A percentile compares a stretch with the other conserved stretches of the same genome.
Evolutionary conservation across 2,113 vertebrate species (phyloP).

Genomic region (Amazona vittata): DNA sequence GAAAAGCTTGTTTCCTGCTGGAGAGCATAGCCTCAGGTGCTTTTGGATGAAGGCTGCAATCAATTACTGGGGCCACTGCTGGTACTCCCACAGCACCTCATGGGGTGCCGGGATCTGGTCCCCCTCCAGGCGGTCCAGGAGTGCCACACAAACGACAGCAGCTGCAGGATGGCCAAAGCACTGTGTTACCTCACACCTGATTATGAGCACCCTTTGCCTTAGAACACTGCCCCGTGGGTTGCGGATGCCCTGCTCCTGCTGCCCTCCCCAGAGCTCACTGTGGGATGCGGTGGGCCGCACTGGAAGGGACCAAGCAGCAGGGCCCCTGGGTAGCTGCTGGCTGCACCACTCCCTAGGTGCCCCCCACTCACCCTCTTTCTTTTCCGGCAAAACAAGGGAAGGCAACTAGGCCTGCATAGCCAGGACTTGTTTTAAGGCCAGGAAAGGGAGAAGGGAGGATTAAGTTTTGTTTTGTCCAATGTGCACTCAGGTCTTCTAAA

Average conservation of each 20-base stretch:
- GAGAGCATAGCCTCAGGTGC: conserved; percentile 58
- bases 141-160: conserved; percentile 84
- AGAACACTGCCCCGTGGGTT: rapidly evolving
- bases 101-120: conserved; percentile 85
- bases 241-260: neutral
- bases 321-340: neutral
- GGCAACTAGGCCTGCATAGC: rapidly evolving
- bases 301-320: rapidly evolving
- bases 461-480: neutral
- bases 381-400: too few relatives aligned
- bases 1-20: neutral
- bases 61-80: conserved; percentile 81
- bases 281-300: neutral
- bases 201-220: neutral
- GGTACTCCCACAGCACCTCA: conserved; percentile 83
- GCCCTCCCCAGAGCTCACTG: neutral
- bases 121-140: conserved; percentile 84
- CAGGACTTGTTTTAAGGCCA: neutral
- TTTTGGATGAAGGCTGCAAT: conserved; percentile 86
- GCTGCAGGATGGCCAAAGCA: conserved; percentile 66
- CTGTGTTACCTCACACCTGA: rapidly evolving
- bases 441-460: neutral
- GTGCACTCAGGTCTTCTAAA: rapidly evolving
- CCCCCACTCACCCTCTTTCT: rapidly evolving
- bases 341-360: neutral